A percentile compares a stretch with the other conserved stretches of the same genome.
Conservation (phyloP, 2,888 invertebrate genomes). For the Arctia plantaginis region DNA sequence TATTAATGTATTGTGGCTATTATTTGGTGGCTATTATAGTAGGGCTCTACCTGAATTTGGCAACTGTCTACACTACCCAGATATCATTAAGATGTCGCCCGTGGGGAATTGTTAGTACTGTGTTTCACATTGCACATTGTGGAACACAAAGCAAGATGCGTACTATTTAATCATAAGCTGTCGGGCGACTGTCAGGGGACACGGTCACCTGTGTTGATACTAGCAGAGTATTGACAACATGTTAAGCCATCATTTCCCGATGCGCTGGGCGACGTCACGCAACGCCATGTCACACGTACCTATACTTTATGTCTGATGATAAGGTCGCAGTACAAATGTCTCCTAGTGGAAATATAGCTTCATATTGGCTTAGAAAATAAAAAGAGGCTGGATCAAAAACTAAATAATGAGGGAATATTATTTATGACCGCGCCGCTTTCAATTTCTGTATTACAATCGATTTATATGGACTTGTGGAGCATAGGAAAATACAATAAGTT, state of each 20-base stretch:
- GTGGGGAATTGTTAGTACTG: too few species aligned
- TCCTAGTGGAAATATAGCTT: background rate
- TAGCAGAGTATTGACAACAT: background rate
- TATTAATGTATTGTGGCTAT: too few species aligned
- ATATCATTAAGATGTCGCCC: background rate
- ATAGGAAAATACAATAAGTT: constrained; percentile 17
- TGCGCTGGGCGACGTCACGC: background rate
- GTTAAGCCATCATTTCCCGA: background rate
- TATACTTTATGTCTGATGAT: background rate
- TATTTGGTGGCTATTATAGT: too few species aligned
- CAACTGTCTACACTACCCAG: background rate
- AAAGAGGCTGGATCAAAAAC: background rate
- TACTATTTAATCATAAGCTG: too few species aligned
- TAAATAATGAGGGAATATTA: background rate
- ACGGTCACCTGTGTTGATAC: background rate
- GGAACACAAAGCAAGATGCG: too few species aligned
- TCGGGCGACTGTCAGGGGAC: background rate
- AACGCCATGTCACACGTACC: too few species aligned
- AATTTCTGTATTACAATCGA: background rate
- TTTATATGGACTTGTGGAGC: background rate
- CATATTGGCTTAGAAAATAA: background rate
- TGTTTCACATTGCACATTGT: too few species aligned
- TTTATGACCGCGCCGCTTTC: background rate
- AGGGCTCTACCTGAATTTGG: too few species aligned
- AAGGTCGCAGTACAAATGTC: background rate